Evolutionary conservation across 2,797 vertebrate species (phyloP).

Genomic region (Agapornis canus): DNA sequence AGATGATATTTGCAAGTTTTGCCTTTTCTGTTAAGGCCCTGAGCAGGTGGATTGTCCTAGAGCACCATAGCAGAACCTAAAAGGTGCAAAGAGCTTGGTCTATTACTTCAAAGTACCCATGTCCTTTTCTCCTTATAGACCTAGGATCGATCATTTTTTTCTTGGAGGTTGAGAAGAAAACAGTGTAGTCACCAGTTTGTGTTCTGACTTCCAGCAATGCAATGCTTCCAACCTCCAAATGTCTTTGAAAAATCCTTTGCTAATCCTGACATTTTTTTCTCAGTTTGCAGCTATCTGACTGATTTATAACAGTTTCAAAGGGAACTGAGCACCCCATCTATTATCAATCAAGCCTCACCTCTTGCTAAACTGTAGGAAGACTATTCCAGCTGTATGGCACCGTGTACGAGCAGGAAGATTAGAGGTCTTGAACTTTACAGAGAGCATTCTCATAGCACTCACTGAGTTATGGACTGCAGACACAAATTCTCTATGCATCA

Average conservation of each 20-base stretch:
- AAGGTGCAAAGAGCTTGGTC: not conserved
- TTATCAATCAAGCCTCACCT: not conserved
- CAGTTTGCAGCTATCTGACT: not conserved
- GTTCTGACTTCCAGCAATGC: not conserved
- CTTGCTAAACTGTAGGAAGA: not conserved
- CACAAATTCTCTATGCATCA: not conserved
- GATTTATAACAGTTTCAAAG: constrained; percentile 35
- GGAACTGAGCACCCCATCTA: not conserved
- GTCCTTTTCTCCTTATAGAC: not conserved
- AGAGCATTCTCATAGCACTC: not conserved
- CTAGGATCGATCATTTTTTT: accelerated
- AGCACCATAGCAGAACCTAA: not conserved
- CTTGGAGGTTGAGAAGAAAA: not conserved
- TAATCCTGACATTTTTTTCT: not conserved
- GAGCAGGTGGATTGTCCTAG: not conserved
- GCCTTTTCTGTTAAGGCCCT: not conserved
- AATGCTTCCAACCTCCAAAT: not conserved
- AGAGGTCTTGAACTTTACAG: constrained; percentile 11
- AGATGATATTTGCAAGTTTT: not conserved
- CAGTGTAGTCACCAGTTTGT: not conserved
- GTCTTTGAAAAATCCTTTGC: not conserved
- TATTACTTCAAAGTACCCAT: not conserved
- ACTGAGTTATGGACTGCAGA: not conserved
- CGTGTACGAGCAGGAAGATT: not conserved
- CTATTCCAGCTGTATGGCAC: not conserved